These are phyloP conservation scores for Trachelus troglodyta DNA, from an alignment of 2,888 invertebrate species.

Conservation along the genomic window DNA sequence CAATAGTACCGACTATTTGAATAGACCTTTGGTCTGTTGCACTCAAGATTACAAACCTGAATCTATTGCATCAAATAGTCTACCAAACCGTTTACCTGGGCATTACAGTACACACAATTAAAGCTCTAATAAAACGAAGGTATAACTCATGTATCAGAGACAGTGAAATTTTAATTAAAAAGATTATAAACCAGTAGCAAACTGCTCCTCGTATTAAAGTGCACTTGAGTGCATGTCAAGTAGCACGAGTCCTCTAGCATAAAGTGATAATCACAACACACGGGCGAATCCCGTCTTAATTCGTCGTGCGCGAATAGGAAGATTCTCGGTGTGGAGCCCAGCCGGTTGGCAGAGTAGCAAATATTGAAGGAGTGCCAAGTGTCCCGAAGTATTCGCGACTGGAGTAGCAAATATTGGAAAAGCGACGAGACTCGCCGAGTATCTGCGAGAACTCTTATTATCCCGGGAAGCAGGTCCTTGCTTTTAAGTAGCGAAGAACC, in stretches of 20 bases:
- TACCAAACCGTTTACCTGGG: not conserved
- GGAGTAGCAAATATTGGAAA: conserved; percentile 33
- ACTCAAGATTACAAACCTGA: not conserved
- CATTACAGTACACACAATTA: not conserved
- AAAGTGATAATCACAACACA: not conserved
- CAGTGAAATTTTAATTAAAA: not conserved
- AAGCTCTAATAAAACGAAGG: not conserved
- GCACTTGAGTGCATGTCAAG: not conserved
- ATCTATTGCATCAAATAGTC: not conserved
- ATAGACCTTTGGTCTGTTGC: not conserved
- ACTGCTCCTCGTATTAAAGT: not conserved
- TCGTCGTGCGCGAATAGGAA: not conserved
- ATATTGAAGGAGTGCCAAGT: conserved; percentile 22
- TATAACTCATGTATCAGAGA: not conserved
- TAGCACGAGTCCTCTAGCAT: not conserved
- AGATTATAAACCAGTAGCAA: not conserved
- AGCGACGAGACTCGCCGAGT: conserved; percentile 26
- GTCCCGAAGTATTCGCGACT: conserved; percentile 19
- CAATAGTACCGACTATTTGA: not conserved
- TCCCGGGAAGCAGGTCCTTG: conserved; percentile 20
- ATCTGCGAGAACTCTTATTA: conserved; percentile 29
- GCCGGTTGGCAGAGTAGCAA: conserved; percentile 13
- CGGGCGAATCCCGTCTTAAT: not conserved
- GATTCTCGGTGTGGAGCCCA: not conserved
- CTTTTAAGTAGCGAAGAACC: no score